These are phyloP conservation scores for Apostichopus parvimensis DNA, from an alignment of 35 echinoderm and acorn worm genomes.

Conservation along the genomic window DNA sequence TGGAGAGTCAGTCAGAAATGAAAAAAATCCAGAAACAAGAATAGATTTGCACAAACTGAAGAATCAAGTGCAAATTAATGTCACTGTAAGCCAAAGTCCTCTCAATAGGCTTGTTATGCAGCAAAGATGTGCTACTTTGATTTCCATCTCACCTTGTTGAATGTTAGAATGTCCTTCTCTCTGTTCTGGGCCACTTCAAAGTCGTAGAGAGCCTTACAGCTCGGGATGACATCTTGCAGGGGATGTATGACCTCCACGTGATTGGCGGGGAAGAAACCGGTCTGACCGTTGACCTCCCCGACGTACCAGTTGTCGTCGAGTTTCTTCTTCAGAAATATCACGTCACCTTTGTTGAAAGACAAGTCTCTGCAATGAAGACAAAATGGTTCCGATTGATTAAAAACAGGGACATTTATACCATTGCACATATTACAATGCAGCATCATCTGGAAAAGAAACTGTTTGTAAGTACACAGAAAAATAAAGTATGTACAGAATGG, in stretches of 20 bases:
- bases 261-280: constrained; percentile 92
- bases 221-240: constrained; percentile 76
- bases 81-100: too few species aligned
- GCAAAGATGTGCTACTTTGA: neutral
- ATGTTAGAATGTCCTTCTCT: constrained; percentile 90
- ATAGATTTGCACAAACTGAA: too few species aligned
- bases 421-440: too few species aligned
- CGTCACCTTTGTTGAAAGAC: constrained; percentile 93
- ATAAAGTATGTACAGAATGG: too few species aligned
- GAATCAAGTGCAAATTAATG: too few species aligned
- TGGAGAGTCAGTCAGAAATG: too few species aligned
- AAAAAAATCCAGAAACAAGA: too few species aligned
- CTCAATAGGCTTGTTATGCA: too few species aligned
- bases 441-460: too few species aligned
- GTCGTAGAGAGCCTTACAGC: constrained; percentile 97
- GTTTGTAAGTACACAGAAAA: too few species aligned
- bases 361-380: constrained; percentile 77
- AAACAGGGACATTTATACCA: too few species aligned
- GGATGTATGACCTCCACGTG: constrained; percentile 84
- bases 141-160: constrained; percentile 72
- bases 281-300: constrained; percentile 69
- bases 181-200: constrained; percentile 91
- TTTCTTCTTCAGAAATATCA: constrained; percentile 81
- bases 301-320: constrained; percentile 98
- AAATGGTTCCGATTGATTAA: too few species aligned